Percentiles rank a stretch among this genome's conserved stretches.
phyloP scores from a whole-genome alignment of 2,888 invertebrate genomes.

The Nephrotoma appendiculata region DNA sequence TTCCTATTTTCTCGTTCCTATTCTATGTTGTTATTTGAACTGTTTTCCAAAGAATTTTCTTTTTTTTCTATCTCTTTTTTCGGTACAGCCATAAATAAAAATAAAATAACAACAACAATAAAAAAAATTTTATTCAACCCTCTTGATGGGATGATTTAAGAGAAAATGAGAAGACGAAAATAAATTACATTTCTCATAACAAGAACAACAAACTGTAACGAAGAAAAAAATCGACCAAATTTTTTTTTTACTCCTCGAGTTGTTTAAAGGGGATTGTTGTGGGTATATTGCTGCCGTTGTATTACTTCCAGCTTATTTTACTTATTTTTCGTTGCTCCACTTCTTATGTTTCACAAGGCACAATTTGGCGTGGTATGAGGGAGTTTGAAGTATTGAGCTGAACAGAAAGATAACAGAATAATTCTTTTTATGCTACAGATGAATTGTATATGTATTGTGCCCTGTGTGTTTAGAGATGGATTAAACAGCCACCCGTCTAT shows the following conservation, averaged over 20 bases:
- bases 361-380: not conserved
- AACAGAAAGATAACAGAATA: not conserved
- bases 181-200: conserved; percentile 1
- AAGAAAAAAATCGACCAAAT: not conserved
- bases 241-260: not conserved
- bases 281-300: not conserved
- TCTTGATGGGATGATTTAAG: conserved; percentile 16
- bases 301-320: not conserved
- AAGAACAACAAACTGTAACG: not conserved
- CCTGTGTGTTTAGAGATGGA: not conserved
- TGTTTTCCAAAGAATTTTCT: not conserved
- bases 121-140: not conserved
- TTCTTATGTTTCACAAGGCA: not conserved
- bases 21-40: not conserved
- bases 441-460: not conserved
- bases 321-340: not conserved
- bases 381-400: not conserved
- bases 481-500: not conserved
- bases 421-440: not conserved
- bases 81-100: not conserved
- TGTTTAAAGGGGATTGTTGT: not conserved
- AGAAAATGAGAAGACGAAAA: conserved; percentile 4
- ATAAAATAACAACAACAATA: conserved; percentile 1
- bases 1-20: not conserved
- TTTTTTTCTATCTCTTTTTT: not conserved